phyloP scores from a whole-genome alignment of 1,140 invertebrate genomes.

The Venturia canescens region DNA sequence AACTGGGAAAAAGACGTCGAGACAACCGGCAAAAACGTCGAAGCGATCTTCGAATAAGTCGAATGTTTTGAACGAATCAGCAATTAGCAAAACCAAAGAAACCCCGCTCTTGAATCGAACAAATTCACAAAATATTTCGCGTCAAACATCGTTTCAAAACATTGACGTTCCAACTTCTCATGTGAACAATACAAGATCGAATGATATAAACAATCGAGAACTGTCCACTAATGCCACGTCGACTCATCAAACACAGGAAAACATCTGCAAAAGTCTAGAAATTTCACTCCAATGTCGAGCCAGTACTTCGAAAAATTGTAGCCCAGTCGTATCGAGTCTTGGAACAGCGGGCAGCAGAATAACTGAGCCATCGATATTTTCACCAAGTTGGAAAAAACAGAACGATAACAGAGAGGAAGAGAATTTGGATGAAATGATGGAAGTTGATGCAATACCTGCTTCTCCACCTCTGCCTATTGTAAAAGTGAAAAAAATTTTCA shows the following conservation, averaged over 20 bases:
- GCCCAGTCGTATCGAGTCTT: neutral
- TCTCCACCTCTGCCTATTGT: constrained; percentile 75
- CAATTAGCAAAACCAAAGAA: neutral
- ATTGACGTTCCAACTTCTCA: neutral
- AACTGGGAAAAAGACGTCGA: constrained; percentile 59
- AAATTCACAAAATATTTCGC: neutral
- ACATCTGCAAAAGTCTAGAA: neutral
- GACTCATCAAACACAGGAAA: neutral
- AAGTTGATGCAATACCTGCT: constrained; percentile 72
- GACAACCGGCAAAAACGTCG: constrained; percentile 57
- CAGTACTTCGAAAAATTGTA: neutral
- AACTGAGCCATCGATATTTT: constrained; percentile 40
- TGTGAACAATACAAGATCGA: neutral
- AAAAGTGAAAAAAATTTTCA: constrained; percentile 77
- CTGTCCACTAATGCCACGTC: neutral
- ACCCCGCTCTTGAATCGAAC: constrained; percentile 22
- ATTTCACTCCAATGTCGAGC: neutral
- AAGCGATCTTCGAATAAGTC: constrained; percentile 42
- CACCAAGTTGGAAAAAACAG: constrained; percentile 23
- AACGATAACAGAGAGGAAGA: constrained; percentile 43
- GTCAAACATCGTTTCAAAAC: neutral
- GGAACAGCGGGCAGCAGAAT: neutral
- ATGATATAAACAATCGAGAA: neutral
- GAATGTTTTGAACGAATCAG: constrained; percentile 26
- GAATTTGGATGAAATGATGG: constrained; percentile 35